phyloP scores from a whole-genome alignment of 30 jellyfish, hydroid and myxozoan species.

The Aurelia aurita complex sp. Pacific region DNA sequence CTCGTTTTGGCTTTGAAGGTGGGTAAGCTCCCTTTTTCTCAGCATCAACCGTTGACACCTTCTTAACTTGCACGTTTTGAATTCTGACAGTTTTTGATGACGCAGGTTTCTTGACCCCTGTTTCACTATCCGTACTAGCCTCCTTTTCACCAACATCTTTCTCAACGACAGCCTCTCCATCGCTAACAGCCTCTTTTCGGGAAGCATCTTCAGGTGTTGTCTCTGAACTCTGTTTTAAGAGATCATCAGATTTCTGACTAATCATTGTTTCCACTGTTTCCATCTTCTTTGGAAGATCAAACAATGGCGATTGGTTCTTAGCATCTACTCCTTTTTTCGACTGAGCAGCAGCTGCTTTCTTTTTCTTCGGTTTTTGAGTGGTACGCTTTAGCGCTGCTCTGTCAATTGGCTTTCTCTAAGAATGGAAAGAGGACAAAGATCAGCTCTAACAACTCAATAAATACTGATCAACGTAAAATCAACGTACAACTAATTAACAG shows the following conservation, averaged over 20 bases:
- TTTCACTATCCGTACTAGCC: background rate
- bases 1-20: slow-evolving; percentile 56
- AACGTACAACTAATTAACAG: too few relatives aligned
- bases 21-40: slow-evolving; percentile 59
- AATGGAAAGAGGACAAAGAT: background rate
- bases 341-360: slow-evolving; percentile 1
- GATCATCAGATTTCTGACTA: slow-evolving; percentile 21
- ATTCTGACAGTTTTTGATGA: slow-evolving; percentile 2
- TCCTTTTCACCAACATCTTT: slow-evolving; percentile 2
- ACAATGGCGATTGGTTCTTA: slow-evolving; percentile 45
- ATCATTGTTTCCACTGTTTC: slow-evolving; percentile 46
- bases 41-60: slow-evolving; percentile 40
- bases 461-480: too few relatives aligned
- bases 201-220: slow-evolving; percentile 3
- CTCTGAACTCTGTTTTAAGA: slow-evolving; percentile 18
- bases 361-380: slow-evolving; percentile 22
- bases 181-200: background rate
- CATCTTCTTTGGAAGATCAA: slow-evolving; percentile 52
- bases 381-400: slow-evolving; percentile 6
- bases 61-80: slow-evolving; percentile 42
- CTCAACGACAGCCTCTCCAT: slow-evolving; percentile 18
- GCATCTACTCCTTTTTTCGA: slow-evolving; percentile 19
- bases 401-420: slow-evolving; percentile 20
- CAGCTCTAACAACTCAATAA: too few relatives aligned
- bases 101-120: slow-evolving; percentile 9